A percentile compares a stretch with the other conserved stretches of the same genome.
These are phyloP conservation scores for Syngnathus acus DNA, from an alignment of 2,797 vertebrate genomes.

Conservation along the genomic window DNA sequence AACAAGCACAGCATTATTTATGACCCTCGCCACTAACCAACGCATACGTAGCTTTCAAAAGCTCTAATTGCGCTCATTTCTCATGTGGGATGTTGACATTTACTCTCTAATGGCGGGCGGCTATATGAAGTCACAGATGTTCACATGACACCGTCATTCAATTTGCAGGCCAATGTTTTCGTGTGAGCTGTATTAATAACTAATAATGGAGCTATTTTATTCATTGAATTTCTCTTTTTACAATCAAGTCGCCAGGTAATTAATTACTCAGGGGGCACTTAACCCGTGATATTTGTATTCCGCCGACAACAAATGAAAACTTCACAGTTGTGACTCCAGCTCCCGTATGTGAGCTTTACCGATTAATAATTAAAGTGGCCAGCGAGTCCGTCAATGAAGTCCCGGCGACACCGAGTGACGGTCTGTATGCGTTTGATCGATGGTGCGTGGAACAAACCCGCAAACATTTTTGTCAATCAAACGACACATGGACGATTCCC, in stretches of 20 bases:
- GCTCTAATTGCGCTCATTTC: conserved; percentile 67
- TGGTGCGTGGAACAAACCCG: conserved; percentile 51
- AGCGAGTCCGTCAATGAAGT: conserved; percentile 42
- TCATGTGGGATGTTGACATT: conserved; percentile 44
- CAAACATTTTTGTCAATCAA: conserved; percentile 61
- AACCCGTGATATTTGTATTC: not conserved
- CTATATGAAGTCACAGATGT: conserved; percentile 40
- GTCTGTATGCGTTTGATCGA: conserved; percentile 63
- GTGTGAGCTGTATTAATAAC: not conserved
- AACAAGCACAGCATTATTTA: conserved; percentile 55
- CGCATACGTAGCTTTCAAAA: conserved; percentile 63
- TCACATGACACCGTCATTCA: conserved; percentile 22
- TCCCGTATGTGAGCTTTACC: conserved; percentile 30
- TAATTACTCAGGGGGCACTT: not conserved
- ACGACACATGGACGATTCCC: conserved; percentile 36
- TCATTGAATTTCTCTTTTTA: not conserved
- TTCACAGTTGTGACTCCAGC: conserved; percentile 13
- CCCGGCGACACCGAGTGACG: conserved; percentile 52
- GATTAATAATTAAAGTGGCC: conserved; percentile 49
- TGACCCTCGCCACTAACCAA: conserved; percentile 34
- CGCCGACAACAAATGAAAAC: not conserved
- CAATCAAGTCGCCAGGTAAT: not conserved
- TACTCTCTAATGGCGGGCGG: conserved; percentile 17
- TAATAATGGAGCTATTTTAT: not conserved
- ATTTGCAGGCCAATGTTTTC: not conserved